Conservation (phyloP, 2,113 vertebrate genomes). For the Sylvietta virens region DNA sequence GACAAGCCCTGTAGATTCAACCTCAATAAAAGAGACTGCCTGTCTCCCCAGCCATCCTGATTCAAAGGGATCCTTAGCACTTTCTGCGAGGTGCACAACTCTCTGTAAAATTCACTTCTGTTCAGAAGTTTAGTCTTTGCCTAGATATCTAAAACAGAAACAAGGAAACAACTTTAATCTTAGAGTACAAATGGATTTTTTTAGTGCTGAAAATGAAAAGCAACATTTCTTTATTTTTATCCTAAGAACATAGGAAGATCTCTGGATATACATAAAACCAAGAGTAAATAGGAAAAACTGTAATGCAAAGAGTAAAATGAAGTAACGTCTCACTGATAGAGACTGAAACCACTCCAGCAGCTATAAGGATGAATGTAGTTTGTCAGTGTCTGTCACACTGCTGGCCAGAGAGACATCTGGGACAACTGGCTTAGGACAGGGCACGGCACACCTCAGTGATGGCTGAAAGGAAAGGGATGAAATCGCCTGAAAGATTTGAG, state of each 20-base stretch:
- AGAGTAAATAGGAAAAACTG: background rate
- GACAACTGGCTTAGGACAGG: background rate
- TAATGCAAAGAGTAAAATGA: background rate
- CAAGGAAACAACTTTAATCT: background rate
- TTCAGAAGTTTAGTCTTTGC: background rate
- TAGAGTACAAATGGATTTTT: background rate
- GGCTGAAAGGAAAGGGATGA: background rate
- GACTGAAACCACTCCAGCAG: background rate
- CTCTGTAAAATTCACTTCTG: background rate
- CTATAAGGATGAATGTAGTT: background rate
- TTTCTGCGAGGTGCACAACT: background rate
- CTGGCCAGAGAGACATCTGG: background rate
- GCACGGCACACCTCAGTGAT: background rate
- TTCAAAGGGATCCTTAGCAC: background rate
- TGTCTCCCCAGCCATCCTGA: background rate
- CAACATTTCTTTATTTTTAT: background rate
- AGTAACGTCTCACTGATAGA: background rate
- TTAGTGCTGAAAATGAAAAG: background rate
- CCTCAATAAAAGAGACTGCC: background rate
- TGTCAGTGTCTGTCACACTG: background rate
- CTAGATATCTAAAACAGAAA: background rate
- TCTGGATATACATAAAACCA: background rate
- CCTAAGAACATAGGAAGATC: background rate
- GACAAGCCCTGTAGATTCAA: background rate
- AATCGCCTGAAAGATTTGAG: background rate